Conservation (phyloP, 1,140 invertebrate species). For the Mya arenaria region DNA sequence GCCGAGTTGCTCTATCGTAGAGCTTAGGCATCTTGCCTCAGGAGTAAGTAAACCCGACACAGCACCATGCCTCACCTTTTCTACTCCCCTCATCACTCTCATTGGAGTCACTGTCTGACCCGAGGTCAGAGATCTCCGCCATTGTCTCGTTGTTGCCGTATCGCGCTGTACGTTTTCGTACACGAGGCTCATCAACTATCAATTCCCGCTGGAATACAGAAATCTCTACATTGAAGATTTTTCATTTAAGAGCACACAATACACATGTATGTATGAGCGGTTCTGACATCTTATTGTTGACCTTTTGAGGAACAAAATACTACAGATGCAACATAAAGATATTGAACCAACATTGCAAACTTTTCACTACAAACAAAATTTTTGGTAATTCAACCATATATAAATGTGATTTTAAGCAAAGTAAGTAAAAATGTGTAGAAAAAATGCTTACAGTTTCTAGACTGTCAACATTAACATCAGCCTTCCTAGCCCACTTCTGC, state of each 20-base stretch:
- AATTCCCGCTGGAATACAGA: slow-evolving; percentile 87
- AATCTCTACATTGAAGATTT: too few relatives aligned
- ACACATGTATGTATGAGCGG: too few relatives aligned
- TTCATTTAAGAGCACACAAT: too few relatives aligned
- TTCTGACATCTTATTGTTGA: too few relatives aligned
- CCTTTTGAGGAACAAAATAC: too few relatives aligned
- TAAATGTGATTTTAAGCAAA: too few relatives aligned
- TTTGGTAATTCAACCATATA: too few relatives aligned
- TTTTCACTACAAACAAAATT: not conserved
- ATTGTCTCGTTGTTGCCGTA: slow-evolving; percentile 88
- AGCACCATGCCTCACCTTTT: slow-evolving; percentile 24
- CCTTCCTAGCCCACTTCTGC: slow-evolving; percentile 99
- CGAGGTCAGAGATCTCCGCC: slow-evolving; percentile 96
- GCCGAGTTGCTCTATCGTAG: too few relatives aligned
- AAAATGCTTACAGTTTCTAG: slow-evolving; percentile 31
- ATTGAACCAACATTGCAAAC: not conserved
- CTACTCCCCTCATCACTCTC: slow-evolving; percentile 83
- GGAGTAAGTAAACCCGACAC: too few relatives aligned
- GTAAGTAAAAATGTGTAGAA: too few relatives aligned
- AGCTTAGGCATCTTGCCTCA: too few relatives aligned
- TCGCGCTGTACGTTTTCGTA: slow-evolving; percentile 96
- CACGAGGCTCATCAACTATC: slow-evolving; percentile 96
- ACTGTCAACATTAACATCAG: slow-evolving; percentile 91
- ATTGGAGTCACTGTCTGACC: slow-evolving; percentile 89
- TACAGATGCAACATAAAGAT: not conserved